These are phyloP conservation scores for Cyanistes caeruleus DNA, from an alignment of 2,113 vertebrate genomes.

Conservation along the genomic window DNA sequence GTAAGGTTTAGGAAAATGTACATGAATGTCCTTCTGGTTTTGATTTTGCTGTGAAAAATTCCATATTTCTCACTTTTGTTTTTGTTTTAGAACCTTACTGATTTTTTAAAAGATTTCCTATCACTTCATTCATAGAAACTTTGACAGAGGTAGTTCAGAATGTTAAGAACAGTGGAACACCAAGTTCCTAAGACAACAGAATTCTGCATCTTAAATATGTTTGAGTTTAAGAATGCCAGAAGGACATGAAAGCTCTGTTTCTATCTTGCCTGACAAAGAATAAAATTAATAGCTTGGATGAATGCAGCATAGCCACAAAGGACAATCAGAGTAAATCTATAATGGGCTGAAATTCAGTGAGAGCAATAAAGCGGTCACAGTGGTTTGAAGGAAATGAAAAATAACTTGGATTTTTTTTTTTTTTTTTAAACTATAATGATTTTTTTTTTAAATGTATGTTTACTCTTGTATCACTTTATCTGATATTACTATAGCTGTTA, in stretches of 20 bases:
- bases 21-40: neutral
- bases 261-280: neutral
- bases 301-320: neutral
- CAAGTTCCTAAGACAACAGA: conserved; percentile 11
- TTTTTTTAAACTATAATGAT: neutral
- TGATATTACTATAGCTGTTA: neutral
- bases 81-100: neutral
- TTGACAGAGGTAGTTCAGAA: neutral
- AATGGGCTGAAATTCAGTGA: neutral
- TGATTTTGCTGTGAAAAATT: neutral
- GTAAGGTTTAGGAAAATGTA: neutral
- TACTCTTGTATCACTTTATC: neutral
- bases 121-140: neutral
- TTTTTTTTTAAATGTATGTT: neutral
- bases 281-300: conserved; percentile 13
- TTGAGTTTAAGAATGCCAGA: neutral
- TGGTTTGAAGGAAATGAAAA: conserved; percentile 3
- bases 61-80: neutral
- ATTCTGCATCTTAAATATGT: conserved; percentile 31
- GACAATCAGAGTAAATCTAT: neutral
- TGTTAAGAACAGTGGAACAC: neutral
- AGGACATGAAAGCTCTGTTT: conserved; percentile 1
- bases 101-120: neutral
- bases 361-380: neutral
- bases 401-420: neutral